Evolutionary conservation across 2,888 invertebrate genomes (phyloP).

Genomic region (Silvanus unidentatus): DNA sequence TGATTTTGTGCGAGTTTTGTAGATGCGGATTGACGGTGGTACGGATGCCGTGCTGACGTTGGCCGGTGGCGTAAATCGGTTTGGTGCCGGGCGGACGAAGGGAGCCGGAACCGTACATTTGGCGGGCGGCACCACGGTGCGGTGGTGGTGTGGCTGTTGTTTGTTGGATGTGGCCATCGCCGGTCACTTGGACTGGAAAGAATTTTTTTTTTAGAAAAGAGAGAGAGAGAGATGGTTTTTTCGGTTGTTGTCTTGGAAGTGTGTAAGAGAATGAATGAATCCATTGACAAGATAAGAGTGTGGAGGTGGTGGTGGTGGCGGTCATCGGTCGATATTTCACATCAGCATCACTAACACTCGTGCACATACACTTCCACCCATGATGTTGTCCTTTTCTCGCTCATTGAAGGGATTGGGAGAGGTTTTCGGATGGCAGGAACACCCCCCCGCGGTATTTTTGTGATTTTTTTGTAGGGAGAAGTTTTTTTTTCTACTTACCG

Average conservation of each 20-base stretch:
- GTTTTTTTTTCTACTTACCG: too few relatives aligned
- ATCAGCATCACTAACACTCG: neutral
- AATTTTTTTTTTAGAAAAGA: too few relatives aligned
- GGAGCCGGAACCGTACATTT: slow-evolving; percentile 54
- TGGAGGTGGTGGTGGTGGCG: too few relatives aligned
- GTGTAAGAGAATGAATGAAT: slow-evolving; percentile 18
- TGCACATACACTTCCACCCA: too few relatives aligned
- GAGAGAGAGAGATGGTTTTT: slow-evolving; percentile 11
- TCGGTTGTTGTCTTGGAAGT: too few relatives aligned
- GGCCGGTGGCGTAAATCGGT: slow-evolving; percentile 41
- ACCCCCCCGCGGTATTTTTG: too few relatives aligned
- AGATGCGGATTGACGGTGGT: slow-evolving; percentile 40
- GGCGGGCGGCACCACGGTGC: slow-evolving; percentile 51
- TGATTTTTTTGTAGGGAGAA: too few relatives aligned
- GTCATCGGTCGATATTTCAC: slow-evolving; percentile 4
- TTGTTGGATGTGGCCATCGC: too few relatives aligned
- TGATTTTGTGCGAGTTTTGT: slow-evolving; percentile 17
- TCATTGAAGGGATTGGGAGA: neutral
- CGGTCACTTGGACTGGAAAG: too few relatives aligned
- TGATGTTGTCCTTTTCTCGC: too few relatives aligned
- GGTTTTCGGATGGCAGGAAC: neutral
- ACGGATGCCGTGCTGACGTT: slow-evolving; percentile 42
- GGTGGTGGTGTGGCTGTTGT: slow-evolving; percentile 44
- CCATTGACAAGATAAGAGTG: slow-evolving; percentile 20
- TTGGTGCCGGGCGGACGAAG: slow-evolving; percentile 47